Evolutionary conservation across 2,113 vertebrate species (phyloP).

Genomic region (Trematocara nigrifrons): DNA sequence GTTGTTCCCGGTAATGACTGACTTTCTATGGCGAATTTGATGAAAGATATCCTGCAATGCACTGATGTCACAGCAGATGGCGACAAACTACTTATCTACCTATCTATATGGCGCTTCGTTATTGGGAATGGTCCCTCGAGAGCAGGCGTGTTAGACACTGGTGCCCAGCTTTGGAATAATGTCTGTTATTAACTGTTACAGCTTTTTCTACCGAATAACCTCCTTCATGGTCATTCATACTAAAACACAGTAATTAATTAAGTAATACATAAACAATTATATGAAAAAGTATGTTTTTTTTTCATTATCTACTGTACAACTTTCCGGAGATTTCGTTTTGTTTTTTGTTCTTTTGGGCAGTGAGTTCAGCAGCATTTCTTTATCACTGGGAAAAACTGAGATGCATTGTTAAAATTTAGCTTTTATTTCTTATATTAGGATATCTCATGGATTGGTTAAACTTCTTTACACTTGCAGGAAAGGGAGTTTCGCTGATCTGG

Average conservation of each 20-base stretch:
- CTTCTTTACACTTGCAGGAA: neutral
- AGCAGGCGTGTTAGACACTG: neutral
- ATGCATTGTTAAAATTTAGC: neutral
- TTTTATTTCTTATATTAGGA: neutral
- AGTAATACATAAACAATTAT: neutral
- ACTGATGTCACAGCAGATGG: conserved; percentile 1
- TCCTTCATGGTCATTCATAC: neutral
- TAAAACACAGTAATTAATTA: neutral
- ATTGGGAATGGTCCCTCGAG: neutral
- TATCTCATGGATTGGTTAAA: neutral
- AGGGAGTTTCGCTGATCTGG: neutral
- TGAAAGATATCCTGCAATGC: neutral
- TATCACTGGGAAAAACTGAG: neutral
- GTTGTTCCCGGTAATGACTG: neutral
- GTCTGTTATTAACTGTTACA: neutral
- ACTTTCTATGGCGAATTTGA: neutral
- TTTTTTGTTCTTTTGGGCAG: neutral
- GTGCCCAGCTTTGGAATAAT: neutral
- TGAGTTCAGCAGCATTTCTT: neutral
- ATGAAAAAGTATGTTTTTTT: neutral
- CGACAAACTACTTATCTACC: neutral
- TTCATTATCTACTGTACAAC: neutral
- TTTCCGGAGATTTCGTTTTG: fast-evolving
- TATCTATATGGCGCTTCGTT: neutral
- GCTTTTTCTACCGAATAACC: neutral